Conservation (phyloP, 2,797 vertebrate genomes). For the Orientallactaga sibirica region DNA sequence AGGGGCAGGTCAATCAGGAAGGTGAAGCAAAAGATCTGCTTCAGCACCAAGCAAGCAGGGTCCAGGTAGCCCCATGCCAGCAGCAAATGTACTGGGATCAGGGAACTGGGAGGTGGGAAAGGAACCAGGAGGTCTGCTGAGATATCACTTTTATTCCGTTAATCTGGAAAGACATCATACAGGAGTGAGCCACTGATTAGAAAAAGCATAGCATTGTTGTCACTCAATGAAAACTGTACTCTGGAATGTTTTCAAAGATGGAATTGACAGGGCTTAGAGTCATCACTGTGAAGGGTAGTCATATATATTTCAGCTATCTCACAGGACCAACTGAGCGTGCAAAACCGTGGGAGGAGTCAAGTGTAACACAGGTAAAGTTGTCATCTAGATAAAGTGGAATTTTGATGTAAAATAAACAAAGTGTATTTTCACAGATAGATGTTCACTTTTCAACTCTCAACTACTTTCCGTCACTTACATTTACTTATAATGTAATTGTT, state of each 20-base stretch:
- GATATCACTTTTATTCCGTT: not conserved
- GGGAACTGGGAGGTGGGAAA: no score
- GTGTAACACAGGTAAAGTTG: not conserved
- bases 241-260: conserved; percentile 23
- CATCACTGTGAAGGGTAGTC: not conserved
- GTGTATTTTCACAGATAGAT: not conserved
- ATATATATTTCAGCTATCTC: not conserved
- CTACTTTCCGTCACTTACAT: not conserved
- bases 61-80: no score
- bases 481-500: not conserved
- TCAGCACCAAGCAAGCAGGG: no score
- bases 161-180: not conserved
- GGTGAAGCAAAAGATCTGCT: no score
- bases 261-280: not conserved
- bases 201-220: not conserved
- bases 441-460: not conserved
- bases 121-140: no score
- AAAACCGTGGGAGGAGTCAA: not conserved
- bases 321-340: not conserved
- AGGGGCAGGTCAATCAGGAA: no score
- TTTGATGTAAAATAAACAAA: not conserved
- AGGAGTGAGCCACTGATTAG: not conserved
- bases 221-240: no score
- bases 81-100: no score
- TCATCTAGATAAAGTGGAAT: not conserved